A percentile compares a stretch with the other conserved stretches of the same genome.
phyloP scores from a whole-genome alignment of 2,113 vertebrate genomes.

The Brevimyrus niger region DNA sequence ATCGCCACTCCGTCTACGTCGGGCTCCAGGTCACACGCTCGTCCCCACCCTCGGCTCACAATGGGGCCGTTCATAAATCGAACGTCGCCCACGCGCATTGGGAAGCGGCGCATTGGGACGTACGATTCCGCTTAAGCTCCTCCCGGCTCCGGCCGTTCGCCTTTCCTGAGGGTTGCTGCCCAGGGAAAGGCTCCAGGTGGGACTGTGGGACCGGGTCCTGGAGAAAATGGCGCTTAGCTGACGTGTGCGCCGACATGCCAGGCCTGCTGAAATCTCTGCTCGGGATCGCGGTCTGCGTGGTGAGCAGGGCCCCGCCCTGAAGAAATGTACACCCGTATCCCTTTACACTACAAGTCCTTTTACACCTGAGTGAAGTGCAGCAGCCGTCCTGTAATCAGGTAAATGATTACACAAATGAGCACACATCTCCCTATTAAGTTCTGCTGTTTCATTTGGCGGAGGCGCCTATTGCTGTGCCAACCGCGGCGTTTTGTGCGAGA shows the following conservation, averaged over 20 bases:
- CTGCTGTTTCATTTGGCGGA: not conserved
- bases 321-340: not conserved
- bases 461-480: not conserved
- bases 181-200: not conserved
- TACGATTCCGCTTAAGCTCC: not conserved
- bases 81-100: not conserved
- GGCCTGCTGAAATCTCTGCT: not conserved
- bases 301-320: not conserved
- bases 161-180: not conserved
- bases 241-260: not conserved
- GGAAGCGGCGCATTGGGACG: not conserved
- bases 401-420: slow-evolving; percentile 8
- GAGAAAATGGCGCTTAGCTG: not conserved
- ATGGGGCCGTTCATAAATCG: not conserved
- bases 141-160: not conserved
- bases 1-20: not conserved
- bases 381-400: not conserved
- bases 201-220: not conserved
- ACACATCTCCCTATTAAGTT: not conserved
- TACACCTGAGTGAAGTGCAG: not conserved
- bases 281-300: not conserved
- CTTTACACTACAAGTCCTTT: not conserved
- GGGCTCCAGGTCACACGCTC: not conserved
- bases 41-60: not conserved
- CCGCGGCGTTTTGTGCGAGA: not conserved